Evolutionary conservation across 92 coral and sea anemone species (phyloP).

Genomic region (Parazoanthus swiftii): DNA sequence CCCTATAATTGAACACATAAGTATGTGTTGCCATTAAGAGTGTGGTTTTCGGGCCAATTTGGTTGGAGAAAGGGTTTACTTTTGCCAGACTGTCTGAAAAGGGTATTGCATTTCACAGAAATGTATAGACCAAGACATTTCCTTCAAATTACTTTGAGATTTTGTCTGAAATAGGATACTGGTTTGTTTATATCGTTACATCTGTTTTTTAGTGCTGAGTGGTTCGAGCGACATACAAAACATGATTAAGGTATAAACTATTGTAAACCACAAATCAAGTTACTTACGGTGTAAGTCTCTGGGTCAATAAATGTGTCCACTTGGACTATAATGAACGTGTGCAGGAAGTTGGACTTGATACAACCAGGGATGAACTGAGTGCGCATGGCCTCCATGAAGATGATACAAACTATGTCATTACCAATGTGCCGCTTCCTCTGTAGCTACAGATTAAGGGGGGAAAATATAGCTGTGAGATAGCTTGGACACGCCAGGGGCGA

Average conservation of each 20-base stretch:
- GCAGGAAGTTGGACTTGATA: conserved; percentile 92
- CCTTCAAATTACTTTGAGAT: no score
- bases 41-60: no score
- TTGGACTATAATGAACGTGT: conserved; percentile 87
- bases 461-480: not conserved
- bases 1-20: no score
- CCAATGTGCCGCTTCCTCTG: conserved; percentile 97
- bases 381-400: conserved; percentile 80
- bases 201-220: no score
- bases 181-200: no score
- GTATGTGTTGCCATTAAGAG: no score
- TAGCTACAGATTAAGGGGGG: conserved; percentile 52
- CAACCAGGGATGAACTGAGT: conserved; percentile 90
- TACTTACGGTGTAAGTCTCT: conserved; percentile 65
- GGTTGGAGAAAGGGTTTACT: no score
- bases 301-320: conserved; percentile 68
- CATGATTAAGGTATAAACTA: not conserved
- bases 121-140: no score
- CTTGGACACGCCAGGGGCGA: not conserved
- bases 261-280: not conserved
- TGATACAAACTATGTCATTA: conserved; percentile 89
- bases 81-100: no score
- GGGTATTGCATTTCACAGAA: no score
- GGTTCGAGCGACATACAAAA: not conserved
- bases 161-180: no score